phyloP scores from a whole-genome alignment of 2,797 vertebrate genomes.

The Botia almorhae region DNA sequence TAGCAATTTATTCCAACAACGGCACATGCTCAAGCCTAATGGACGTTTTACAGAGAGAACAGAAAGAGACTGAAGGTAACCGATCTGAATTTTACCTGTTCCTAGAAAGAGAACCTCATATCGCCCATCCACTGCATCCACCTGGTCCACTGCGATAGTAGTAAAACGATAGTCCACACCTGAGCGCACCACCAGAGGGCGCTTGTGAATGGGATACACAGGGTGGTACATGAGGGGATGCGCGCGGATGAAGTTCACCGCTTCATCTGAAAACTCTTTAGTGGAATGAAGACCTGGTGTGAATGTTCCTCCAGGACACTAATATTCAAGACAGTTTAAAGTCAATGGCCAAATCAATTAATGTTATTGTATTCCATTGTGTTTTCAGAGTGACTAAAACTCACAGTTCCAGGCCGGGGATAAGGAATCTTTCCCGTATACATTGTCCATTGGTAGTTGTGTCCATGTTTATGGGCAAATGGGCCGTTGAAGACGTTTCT shows the following conservation, averaged over 20 bases:
- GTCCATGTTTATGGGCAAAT: conserved; percentile 87
- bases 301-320: conserved; percentile 88
- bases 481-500: conserved; percentile 88
- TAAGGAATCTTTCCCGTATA: conserved; percentile 87
- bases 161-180: conserved; percentile 85
- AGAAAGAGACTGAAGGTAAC: not conserved
- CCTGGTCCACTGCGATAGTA: conserved; percentile 83
- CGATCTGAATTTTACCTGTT: conserved; percentile 74
- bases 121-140: conserved; percentile 85
- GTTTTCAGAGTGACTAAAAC: conserved; percentile 52
- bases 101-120: conserved; percentile 88
- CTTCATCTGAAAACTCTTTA: conserved; percentile 85
- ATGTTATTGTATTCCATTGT: not conserved
- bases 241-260: conserved; percentile 83
- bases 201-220: conserved; percentile 83
- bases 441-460: conserved; percentile 86
- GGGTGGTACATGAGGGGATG: conserved; percentile 87
- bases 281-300: conserved; percentile 83
- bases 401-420: conserved; percentile 85
- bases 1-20: not conserved
- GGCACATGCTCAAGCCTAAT: not conserved
- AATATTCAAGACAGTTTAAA: conserved; percentile 23
- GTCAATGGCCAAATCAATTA: not conserved
- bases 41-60: not conserved
- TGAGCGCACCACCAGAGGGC: conserved; percentile 84